Conservation (phyloP, 2,797 vertebrate species). For the Gymnothorax reevesii region DNA sequence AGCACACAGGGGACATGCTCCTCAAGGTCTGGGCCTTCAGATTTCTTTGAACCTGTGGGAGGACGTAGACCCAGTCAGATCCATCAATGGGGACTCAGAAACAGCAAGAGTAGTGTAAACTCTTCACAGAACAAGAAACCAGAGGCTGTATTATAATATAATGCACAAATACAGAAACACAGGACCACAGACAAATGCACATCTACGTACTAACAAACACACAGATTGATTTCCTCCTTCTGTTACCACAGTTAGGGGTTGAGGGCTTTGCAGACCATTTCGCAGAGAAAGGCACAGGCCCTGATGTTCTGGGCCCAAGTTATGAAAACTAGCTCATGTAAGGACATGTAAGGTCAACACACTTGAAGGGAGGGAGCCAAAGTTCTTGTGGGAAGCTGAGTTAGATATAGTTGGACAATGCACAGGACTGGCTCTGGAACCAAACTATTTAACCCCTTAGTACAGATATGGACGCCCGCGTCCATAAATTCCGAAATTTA, state of each 20-base stretch:
- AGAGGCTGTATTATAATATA: slow-evolving; percentile 27
- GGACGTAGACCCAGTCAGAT: slow-evolving; percentile 24
- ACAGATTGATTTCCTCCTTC: background rate
- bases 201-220: background rate
- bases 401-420: too few relatives aligned
- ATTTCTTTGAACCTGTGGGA: slow-evolving; percentile 68
- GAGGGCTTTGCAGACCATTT: too few relatives aligned
- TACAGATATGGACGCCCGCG: too few relatives aligned
- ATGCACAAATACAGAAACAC: background rate
- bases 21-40: slow-evolving; percentile 61
- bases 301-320: too few relatives aligned
- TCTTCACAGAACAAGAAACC: slow-evolving; percentile 10
- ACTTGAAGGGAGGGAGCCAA: too few relatives aligned
- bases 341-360: too few relatives aligned
- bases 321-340: too few relatives aligned
- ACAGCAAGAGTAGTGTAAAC: background rate
- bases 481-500: too few relatives aligned
- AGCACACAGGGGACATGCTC: slow-evolving; percentile 46
- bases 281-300: too few relatives aligned
- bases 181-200: background rate
- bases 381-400: too few relatives aligned
- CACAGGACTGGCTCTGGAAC: too few relatives aligned
- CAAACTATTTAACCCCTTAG: too few relatives aligned
- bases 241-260: background rate
- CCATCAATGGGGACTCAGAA: background rate